These are phyloP conservation scores for Loxodonta africana DNA, from an alignment of 2,113 vertebrate genomes.

Conservation along the genomic window DNA sequence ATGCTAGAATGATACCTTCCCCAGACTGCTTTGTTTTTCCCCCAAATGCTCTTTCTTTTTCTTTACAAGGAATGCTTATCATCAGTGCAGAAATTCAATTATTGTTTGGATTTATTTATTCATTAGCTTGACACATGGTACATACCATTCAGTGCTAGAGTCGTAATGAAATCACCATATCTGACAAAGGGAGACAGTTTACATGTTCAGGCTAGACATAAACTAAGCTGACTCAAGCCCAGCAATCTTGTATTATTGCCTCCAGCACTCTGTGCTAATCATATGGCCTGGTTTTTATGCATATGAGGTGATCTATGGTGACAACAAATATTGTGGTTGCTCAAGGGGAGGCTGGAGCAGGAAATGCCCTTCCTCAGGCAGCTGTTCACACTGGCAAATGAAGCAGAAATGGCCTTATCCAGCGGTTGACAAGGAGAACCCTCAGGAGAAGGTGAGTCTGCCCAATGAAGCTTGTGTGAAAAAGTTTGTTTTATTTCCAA, in stretches of 20 bases:
- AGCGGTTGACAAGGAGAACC: not conserved
- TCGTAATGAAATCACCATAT: not conserved
- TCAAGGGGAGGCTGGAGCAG: not conserved
- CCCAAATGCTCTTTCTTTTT: not conserved
- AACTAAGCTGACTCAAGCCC: not conserved
- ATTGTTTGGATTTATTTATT: slow-evolving; percentile 70
- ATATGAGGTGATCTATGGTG: not conserved
- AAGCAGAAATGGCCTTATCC: not conserved
- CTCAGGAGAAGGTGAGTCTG: not conserved
- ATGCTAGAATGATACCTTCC: not conserved
- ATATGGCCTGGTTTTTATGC: not conserved
- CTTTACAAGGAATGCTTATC: slow-evolving; percentile 52
- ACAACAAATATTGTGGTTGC: not conserved
- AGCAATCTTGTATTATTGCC: not conserved
- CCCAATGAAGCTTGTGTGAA: not conserved
- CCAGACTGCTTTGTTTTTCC: not conserved
- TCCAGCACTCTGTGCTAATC: not conserved
- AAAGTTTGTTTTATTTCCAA: not conserved
- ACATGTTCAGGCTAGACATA: slow-evolving; percentile 33
- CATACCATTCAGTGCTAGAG: not conserved
- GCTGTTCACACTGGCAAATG: not conserved
- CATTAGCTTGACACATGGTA: slow-evolving; percentile 60
- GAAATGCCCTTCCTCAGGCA: not conserved
- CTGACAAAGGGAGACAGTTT: slow-evolving; percentile 25
- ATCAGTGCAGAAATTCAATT: slow-evolving; percentile 63